Evolutionary conservation across 2,888 invertebrate species (phyloP), one percentile per base, ranked within the genome.

Genomic region (Ormyrus thymus): DNA sequence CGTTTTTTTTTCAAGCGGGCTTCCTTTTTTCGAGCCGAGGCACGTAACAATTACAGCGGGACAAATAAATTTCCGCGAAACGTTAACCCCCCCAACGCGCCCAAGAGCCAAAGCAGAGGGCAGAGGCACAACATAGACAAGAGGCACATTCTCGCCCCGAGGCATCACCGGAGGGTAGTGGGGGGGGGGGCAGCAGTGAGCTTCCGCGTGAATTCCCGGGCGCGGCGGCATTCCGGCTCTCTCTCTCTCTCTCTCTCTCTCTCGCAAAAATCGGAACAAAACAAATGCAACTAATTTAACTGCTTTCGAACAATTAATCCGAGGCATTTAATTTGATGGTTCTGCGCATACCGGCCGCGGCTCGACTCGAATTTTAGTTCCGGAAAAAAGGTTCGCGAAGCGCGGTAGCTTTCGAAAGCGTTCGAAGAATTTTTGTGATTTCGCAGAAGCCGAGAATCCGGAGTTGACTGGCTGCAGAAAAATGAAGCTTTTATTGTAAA

Each of bases 271-370:
- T 88, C 86, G 83, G 82, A 80, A 82, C 83, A 86, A 87, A 86
- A 87, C 88, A 84, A 86, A 86, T 84, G 64, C 73, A 69, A 77
- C 87, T 88, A 87, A 89, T 88, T 87, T 85, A 87, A 88, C 87
- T 86, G 85, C 85, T 86, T 85, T 86, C 87, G 85, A 87, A 87
- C 88, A 87, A 89, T 89, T 89, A 89, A 87, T 89, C 84, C 88
- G 84, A 84, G 84, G 86, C 87, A 86, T 89, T 88, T 87, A 86
- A 88, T 88, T 88, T 86, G 86, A 89, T 88, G 86, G 86, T 48
- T 45, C 8, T 11, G 83, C 29, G 29, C 29, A 29, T 29, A 29
- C 84, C 81, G 83, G 83, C 48, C n/a, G 5, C 46, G 7, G 11
- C 83, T 81, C 76, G 78, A 4, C 78, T 62, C 65, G 43, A 46